Evolutionary conservation across 2,797 vertebrate species (phyloP).

Genomic region (Acridotheres tristis): DNA sequence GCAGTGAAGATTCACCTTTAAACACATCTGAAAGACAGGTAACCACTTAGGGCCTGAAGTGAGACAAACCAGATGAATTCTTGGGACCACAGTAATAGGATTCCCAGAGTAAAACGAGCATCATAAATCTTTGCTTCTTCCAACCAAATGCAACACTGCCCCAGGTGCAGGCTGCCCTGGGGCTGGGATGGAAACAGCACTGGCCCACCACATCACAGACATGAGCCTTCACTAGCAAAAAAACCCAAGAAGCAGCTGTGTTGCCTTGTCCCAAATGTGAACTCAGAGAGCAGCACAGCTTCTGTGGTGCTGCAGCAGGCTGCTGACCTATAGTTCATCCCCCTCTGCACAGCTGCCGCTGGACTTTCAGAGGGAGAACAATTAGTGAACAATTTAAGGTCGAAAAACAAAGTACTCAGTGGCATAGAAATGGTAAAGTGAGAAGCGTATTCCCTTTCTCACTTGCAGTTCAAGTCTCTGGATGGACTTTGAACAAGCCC

Average conservation of each 20-base stretch:
- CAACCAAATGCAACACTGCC: neutral
- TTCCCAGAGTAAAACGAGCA: neutral
- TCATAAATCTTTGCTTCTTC: neutral
- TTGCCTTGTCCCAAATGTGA: neutral
- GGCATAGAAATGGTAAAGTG: neutral
- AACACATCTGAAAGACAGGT: neutral
- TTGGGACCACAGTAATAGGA: neutral
- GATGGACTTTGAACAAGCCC: no score
- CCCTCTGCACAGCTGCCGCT: neutral
- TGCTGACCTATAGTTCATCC: neutral
- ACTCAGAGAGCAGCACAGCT: neutral
- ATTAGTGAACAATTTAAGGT: neutral
- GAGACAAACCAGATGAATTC: neutral
- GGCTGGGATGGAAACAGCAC: neutral
- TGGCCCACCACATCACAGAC: neutral
- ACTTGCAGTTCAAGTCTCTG: neutral
- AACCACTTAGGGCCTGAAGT: neutral
- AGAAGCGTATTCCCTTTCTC: neutral
- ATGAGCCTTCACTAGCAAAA: fast-evolving
- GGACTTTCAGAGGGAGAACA: neutral
- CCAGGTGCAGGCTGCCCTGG: fast-evolving
- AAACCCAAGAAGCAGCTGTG: neutral
- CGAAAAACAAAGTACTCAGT: neutral
- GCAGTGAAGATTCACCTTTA: neutral
- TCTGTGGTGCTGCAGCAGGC: neutral